Evolutionary conservation across 2,113 vertebrate genomes (phyloP), one percentile per base, ranked within the genome.

Genomic region (Forbesichthys papilliferus): DNA sequence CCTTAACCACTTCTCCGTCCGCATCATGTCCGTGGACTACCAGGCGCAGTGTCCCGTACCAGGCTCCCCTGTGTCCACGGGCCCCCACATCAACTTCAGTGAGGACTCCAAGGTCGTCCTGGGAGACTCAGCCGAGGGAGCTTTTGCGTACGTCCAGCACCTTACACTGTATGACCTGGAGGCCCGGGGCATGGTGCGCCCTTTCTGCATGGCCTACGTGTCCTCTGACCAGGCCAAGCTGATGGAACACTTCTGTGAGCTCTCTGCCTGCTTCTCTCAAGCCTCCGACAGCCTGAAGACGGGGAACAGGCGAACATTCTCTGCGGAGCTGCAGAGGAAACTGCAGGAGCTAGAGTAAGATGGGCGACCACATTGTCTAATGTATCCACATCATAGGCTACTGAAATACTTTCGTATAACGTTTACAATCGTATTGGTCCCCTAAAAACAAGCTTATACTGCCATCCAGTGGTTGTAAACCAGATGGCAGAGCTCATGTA

Each of bases 1-100:
- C 81, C 94, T 99, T 70, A 98, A 99, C 83, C 95, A 98, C 76
- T 99, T 99, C 82, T 96, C 96, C 0, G 92, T 99, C 10, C 94
- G 98, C 64, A 94, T 99, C 81, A 99, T 99, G 97, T 98, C 97
- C 0, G 97, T 98, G 91, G 98, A 99, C 86, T 99, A 99, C 77
- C 98, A 99, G 88, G 96, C 95, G 4, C 95, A 94, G 1, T 96
- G 96, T 0, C 94, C 96, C 3, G 90, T 93, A 67, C 91, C 93
- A 0, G 85, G 91, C 0, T 89, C 93, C 1, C 91, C 91, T 0
- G 75, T 90, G 0, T 92, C 72, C n/a, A 11, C 81, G 0, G 83
- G 95, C 64, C 94, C 95, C 0, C 96, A 94, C 72, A 92, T 98
- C 74, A 97, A 95, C 87, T 98, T 99, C 1, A 95, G 95, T 72